Base-by-base conservation (phyloP, 2,797 vertebrate genomes). In the Caiman crocodilus region DNA sequence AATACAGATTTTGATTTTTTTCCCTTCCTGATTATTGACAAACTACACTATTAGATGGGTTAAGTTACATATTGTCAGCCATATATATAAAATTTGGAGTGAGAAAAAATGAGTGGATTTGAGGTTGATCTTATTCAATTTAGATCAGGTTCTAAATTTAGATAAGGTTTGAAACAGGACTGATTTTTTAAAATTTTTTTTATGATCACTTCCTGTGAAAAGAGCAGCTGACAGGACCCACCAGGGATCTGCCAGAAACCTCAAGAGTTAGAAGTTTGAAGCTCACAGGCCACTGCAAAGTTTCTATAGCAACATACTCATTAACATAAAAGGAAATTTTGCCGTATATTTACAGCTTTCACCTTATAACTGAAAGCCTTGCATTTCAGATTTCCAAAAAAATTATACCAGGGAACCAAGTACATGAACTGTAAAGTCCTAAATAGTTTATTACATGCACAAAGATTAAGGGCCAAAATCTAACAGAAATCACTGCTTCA, bases 151-250 rank as follows among this genome's bases (percentile, higher is more conserved):
- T 96, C 96, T 95, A 50, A 88, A 93, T 94, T 97, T 92, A 96
- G 88, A 93, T 79, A 97, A 89, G 96, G 95, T 96, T 96, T 55
- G 94, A 93, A 94, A 85, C 90, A 96, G 89, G 95, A 96, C 94
- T 92, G 92, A 95, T 50, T 50, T 35, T 35, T 35, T 35, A n/a
- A n/a, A n/a, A n/a, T 35, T 35, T 94, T 96, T 97, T 96, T 96
- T 96, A 93, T 95, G 94, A 97, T 95, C 94, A 92, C 90, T 96
- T 97, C 90, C 94, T 96, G 89, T 94, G 92, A 95, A 97, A 96
- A 93, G 92, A 96, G 74, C 85, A 86, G 94, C 93, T 96, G 96
- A 97, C 95, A 97, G 91, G 80, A 90, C 81, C 82, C 96, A 95
- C 95, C 92, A 94, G 94, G 93, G 95, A 97, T 87, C 90, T 91